phyloP scores from a whole-genome alignment of 2,888 invertebrate species.

The Drosophila mercatorum region DNA sequence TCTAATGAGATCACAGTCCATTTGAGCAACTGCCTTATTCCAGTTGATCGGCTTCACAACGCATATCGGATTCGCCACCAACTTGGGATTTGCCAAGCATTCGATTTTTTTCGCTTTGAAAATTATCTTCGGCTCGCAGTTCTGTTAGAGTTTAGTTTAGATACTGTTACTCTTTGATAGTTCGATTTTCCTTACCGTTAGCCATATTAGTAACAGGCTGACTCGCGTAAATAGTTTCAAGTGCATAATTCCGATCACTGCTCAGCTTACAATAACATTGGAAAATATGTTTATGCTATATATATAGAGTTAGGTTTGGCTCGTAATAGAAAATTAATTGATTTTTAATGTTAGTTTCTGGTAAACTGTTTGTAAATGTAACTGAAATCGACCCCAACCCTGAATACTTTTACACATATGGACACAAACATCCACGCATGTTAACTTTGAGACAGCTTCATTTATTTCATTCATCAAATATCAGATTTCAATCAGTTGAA shows the following conservation, averaged over 20 bases:
- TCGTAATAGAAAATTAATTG: neutral
- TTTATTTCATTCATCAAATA: neutral
- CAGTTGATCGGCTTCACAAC: constrained; percentile 15
- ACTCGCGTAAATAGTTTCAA: neutral
- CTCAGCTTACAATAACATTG: neutral
- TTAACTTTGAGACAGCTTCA: neutral
- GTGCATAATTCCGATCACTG: neutral
- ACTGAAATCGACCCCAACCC: too few species aligned
- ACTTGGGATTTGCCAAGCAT: constrained; percentile 10
- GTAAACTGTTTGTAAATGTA: too few species aligned
- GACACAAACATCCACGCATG: too few species aligned
- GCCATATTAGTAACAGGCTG: neutral
- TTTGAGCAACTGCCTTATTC: constrained; percentile 21
- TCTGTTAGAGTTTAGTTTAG: neutral
- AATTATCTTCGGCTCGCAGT: neutral
- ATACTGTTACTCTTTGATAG: neutral
- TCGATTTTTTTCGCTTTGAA: constrained; percentile 37
- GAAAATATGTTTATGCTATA: neutral
- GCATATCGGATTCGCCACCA: constrained; percentile 7
- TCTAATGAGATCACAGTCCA: constrained; percentile 15
- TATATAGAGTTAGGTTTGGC: neutral
- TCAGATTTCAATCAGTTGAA: neutral
- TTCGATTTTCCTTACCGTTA: neutral
- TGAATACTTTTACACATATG: too few species aligned
- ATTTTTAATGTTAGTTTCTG: neutral